phyloP scores from a whole-genome alignment of 2,888 invertebrate genomes.

The Luperina nickerlii region DNA sequence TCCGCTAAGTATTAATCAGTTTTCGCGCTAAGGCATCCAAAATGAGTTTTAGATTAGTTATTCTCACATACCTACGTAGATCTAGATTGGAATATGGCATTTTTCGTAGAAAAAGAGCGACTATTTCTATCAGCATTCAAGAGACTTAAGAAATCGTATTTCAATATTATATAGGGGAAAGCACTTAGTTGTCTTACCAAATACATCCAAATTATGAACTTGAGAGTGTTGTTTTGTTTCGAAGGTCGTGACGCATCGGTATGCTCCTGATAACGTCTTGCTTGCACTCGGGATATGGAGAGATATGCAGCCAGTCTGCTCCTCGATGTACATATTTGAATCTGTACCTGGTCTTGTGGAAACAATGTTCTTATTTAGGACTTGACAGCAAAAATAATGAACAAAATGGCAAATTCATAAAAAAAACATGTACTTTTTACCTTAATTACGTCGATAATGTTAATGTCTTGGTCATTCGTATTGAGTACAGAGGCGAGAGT shows the following conservation, averaged over 20 bases:
- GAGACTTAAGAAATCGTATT: neutral
- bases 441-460: neutral
- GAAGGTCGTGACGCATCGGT: conserved; percentile 78
- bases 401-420: neutral
- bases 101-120: neutral
- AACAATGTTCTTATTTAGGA: conserved; percentile 80
- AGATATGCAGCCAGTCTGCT: conserved; percentile 71
- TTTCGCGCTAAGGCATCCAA: neutral
- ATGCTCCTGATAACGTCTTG: conserved; percentile 78
- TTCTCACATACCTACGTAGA: neutral
- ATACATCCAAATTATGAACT: conserved; percentile 76
- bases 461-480: neutral
- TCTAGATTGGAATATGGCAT: neutral
- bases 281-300: conserved; percentile 78
- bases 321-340: conserved; percentile 78
- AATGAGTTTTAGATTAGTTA: neutral
- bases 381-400: conserved; percentile 51
- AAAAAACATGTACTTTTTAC: neutral
- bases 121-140: neutral
- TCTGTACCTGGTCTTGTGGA: conserved; percentile 87
- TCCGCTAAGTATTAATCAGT: neutral
- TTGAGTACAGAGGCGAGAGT: neutral
- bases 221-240: conserved; percentile 71
- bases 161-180: neutral
- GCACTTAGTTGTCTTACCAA: conserved; percentile 72